Conservation (phyloP, 2,797 vertebrate genomes). For the Phalloptychus januarius region DNA sequence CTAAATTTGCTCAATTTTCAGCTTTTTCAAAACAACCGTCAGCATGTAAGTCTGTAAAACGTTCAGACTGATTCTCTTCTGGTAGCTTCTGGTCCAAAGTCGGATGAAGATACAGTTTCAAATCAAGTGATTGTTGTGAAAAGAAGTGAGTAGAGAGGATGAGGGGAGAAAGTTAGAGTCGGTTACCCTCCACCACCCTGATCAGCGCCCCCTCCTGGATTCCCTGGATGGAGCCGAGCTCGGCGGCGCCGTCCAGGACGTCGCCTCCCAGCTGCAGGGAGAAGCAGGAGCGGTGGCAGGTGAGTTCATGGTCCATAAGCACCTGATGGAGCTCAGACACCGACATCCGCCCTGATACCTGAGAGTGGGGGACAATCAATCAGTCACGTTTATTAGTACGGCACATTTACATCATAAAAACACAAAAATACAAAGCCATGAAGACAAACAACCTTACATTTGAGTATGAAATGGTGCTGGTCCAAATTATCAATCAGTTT, state of each 20-base stretch:
- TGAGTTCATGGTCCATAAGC: conserved; percentile 93
- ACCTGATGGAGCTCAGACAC: conserved; percentile 95
- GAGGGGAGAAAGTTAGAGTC: conserved; percentile 8
- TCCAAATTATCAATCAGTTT: too few relatives aligned
- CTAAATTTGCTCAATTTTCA: neutral
- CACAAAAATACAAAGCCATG: too few relatives aligned
- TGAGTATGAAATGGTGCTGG: too few relatives aligned
- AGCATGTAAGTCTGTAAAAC: neutral
- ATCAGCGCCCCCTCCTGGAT: conserved; percentile 87
- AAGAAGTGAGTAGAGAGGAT: neutral
- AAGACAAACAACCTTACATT: too few relatives aligned
- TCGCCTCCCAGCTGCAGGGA: conserved; percentile 89
- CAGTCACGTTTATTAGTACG: too few relatives aligned
- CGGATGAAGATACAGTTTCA: neutral
- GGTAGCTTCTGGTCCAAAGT: neutral
- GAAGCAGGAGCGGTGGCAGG: conserved; percentile 94
- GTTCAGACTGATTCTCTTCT: neutral
- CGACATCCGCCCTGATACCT: conserved; percentile 96
- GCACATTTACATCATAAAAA: too few relatives aligned
- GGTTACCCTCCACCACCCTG: conserved; percentile 91
- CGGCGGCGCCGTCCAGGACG: conserved; percentile 86
- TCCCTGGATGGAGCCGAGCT: conserved; percentile 86
- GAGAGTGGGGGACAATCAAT: conserved; percentile 5
- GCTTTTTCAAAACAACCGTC: neutral
- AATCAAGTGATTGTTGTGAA: neutral